These are phyloP conservation scores for Spinus olivaceus DNA, from an alignment of 2,797 vertebrate genomes.

Conservation along the genomic window DNA sequence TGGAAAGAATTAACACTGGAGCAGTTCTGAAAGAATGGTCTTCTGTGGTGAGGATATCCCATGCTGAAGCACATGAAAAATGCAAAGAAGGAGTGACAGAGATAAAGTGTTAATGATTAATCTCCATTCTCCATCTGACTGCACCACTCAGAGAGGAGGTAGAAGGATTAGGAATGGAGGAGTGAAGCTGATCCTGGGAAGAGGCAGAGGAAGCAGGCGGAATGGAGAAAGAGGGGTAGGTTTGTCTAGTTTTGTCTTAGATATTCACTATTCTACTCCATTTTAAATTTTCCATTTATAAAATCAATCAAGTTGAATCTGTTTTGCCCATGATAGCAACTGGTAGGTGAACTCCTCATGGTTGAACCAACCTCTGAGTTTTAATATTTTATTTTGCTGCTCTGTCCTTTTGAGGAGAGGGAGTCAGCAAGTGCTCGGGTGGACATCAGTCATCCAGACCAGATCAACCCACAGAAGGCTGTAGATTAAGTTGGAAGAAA, in stretches of 20 bases:
- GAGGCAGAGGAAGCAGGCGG: accelerated
- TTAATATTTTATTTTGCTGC: background rate
- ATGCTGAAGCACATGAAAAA: background rate
- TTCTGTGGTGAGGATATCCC: background rate
- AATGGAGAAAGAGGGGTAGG: accelerated
- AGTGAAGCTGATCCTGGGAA: background rate
- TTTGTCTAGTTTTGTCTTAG: background rate
- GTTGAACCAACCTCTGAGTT: background rate
- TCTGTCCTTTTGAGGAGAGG: background rate
- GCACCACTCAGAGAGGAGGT: background rate
- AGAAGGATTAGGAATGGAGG: background rate
- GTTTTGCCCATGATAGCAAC: accelerated
- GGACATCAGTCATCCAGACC: background rate
- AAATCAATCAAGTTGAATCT: background rate
- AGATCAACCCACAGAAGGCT: background rate
- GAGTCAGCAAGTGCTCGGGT: background rate
- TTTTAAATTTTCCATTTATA: background rate
- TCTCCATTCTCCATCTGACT: background rate
- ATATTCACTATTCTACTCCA: background rate
- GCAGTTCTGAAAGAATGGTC: background rate
- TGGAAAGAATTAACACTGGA: background rate
- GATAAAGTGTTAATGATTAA: background rate
- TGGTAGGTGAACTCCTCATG: background rate
- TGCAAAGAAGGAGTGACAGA: background rate
- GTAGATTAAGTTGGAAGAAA: background rate